Percentiles rank a stretch among this genome's conserved stretches.
phyloP scores from a whole-genome alignment of 2,113 vertebrate genomes.

The Malurus cyaneus region DNA sequence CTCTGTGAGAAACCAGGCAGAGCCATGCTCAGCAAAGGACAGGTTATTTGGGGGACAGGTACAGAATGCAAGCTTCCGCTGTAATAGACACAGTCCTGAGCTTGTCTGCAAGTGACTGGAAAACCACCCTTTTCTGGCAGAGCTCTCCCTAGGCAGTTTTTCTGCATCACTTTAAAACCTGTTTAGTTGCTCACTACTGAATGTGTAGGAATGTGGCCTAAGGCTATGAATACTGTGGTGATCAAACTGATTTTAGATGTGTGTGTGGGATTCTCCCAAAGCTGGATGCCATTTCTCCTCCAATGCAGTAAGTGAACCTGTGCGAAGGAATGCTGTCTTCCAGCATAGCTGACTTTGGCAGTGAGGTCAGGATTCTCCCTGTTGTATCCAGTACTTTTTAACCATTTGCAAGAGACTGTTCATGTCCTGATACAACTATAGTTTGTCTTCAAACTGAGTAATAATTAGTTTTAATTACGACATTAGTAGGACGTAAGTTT shows the following conservation, averaged over 20 bases:
- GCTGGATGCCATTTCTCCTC: not conserved
- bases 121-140: conserved; percentile 11
- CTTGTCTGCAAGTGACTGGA: not conserved
- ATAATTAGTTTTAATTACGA: not conserved
- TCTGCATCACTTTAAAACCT: conserved; percentile 39
- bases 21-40: not conserved
- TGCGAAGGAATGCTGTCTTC: not conserved
- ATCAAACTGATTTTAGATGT: conserved; percentile 37
- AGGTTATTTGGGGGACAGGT: not conserved
- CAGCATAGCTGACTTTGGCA: not conserved
- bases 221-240: conserved; percentile 26
- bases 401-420: not conserved
- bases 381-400: not conserved
- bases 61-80: not conserved
- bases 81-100: not conserved
- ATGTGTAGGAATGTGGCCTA: conserved; percentile 11
- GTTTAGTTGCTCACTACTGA: conserved; percentile 12
- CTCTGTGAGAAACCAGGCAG: not conserved
- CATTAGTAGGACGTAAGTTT: not conserved
- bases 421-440: not conserved
- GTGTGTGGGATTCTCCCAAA: conserved; percentile 32
- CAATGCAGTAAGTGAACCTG: not conserved
- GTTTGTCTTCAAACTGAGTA: not conserved
- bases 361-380: not conserved
- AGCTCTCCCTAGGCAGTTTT: conserved; percentile 14